These are phyloP conservation scores for Autographa pulchrina DNA, from an alignment of 2,888 invertebrate genomes.

Conservation along the genomic window DNA sequence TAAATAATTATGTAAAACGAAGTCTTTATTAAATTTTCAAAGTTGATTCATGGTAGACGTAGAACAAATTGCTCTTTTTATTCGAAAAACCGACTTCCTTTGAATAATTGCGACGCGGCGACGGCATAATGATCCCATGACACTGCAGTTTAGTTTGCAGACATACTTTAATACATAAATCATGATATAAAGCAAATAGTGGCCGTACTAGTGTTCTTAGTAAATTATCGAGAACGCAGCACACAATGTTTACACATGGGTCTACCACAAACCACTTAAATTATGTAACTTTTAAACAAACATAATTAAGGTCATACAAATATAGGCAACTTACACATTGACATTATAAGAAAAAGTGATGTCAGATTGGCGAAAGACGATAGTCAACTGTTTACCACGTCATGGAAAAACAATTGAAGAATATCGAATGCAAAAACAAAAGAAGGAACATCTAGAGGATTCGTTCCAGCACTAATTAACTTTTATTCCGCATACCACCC, in stretches of 20 bases:
- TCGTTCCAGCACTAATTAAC: conserved; percentile 11
- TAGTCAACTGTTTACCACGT: conserved; percentile 16
- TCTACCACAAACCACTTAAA: too few species aligned
- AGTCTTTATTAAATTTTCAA: conserved; percentile 30
- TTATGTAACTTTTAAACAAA: too few species aligned
- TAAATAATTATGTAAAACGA: too few species aligned
- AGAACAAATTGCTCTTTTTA: conserved; percentile 46
- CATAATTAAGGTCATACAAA: neutral
- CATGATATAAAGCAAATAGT: neutral
- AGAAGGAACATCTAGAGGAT: neutral
- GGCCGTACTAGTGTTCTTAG: neutral
- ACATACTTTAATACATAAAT: neutral
- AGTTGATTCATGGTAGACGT: conserved; percentile 25
- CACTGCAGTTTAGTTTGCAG: neutral
- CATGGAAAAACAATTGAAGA: neutral
- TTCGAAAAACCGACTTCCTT: conserved; percentile 40
- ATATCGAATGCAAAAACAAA: conserved; percentile 7
- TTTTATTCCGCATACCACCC: conserved; percentile 4
- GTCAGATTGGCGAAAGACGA: conserved; percentile 10
- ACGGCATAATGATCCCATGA: conserved; percentile 17
- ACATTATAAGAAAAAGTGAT: conserved; percentile 34
- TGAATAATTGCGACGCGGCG: conserved; percentile 36
- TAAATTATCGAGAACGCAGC: neutral
- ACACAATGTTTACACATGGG: too few species aligned
- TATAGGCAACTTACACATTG: neutral